Evolutionary conservation across 2,113 vertebrate species (phyloP).

Genomic region (Hipposideros armiger): DNA sequence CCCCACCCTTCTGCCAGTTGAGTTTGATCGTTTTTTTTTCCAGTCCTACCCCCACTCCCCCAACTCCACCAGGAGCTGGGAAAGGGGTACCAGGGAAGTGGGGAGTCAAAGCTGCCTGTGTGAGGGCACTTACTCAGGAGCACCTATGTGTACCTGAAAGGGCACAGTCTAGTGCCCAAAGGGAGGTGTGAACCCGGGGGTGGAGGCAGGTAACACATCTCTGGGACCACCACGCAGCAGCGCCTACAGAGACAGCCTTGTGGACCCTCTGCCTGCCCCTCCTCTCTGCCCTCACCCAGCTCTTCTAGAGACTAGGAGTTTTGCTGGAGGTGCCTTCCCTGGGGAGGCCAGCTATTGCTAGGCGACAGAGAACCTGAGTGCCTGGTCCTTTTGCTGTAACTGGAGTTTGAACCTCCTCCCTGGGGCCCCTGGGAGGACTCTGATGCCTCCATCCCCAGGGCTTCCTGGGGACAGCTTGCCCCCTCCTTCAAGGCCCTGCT

Average conservation of each 20-base stretch:
- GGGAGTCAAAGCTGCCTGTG: not conserved
- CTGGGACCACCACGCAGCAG: not conserved
- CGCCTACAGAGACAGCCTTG: not conserved
- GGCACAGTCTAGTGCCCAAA: not conserved
- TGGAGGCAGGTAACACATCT: not conserved
- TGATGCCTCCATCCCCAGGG: not conserved
- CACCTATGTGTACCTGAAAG: not conserved
- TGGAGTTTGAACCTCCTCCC: slow-evolving; percentile 60
- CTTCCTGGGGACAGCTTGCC: not conserved
- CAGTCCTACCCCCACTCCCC: not conserved
- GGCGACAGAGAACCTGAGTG: slow-evolving; percentile 29
- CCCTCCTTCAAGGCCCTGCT: slow-evolving; percentile 39
- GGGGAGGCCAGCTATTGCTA: slow-evolving; percentile 53
- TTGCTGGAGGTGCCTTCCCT: not conserved
- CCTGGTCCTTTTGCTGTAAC: slow-evolving; percentile 62
- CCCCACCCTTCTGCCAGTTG: not conserved
- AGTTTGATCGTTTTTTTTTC: not conserved
- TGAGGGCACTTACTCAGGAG: not conserved
- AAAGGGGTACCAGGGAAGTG: not conserved
- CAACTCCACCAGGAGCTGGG: not conserved
- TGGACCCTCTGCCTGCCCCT: not conserved
- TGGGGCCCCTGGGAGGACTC: not conserved
- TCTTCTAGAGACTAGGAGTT: not conserved
- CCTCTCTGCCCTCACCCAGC: not conserved
- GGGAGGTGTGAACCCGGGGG: not conserved